Evolutionary conservation across 2,888 invertebrate species (phyloP), one percentile per base, ranked within the genome.

Genomic region (Steinernema hermaphroditum): DNA sequence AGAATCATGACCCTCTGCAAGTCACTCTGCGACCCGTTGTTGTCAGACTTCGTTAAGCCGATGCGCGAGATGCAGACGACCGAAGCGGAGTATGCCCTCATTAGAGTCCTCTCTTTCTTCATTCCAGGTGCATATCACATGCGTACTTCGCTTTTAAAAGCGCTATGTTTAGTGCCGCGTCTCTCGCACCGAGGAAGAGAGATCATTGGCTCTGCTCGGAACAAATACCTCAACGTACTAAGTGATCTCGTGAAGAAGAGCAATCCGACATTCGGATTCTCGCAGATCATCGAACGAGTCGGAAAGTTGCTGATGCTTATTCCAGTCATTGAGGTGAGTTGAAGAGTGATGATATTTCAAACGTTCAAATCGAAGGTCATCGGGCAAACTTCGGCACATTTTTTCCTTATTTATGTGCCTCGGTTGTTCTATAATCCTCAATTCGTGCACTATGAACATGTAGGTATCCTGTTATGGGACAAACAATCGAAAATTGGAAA

Each of bases 111-210:
- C 62, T 62, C 62, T 32, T 62, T 62, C 62, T 62, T 62, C 34
- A 62, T 62, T n/a, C 32, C 62, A 62, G 62, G 62, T 62, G 19
- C 34, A 1, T 50, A n/a, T 50, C 24, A 9, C n/a, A 24, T 2
- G 50, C 12, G 22, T 22, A 24, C n/a, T 22, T 9, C 12, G 1
- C 19, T 12, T 37, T 37, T 37, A 8, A 4, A 4, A 37, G 6
- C 37, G 37, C 4, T 37, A 8, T 37, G 16, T 72, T 50, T 32
- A 71, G 74, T 69, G 2, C 72, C 72, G 6, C 32, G 49, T 16
- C n/a, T 74, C 29, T 74, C 74, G 6, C 69, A 27, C 1, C 22
- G 32, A 22, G 74, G 74, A 22, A 75, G 68, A 34, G 72, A 74
- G 19, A 74, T 68, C 34, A 69, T 74, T n/a, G 49, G 34, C 41